Evolutionary conservation across 2,888 invertebrate genomes (phyloP).

Genomic region (Plebejus anna): DNA sequence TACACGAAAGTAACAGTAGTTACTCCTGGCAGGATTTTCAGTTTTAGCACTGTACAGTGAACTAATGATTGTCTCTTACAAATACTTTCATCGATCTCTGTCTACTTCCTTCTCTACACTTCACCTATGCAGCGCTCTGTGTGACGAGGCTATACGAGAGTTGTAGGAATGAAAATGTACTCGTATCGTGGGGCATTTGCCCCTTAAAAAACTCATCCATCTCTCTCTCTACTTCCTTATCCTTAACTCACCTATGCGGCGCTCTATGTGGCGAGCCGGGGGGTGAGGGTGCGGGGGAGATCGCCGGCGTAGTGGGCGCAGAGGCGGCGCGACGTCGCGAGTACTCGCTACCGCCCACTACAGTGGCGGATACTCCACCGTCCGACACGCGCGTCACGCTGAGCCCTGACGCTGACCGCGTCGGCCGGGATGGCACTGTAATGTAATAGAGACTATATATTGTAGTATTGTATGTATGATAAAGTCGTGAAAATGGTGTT

Average conservation of each 20-base stretch:
- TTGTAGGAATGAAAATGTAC: too few species aligned
- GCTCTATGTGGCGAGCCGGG: conserved; percentile 80
- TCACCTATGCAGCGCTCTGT: too few species aligned
- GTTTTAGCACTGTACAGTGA: too few species aligned
- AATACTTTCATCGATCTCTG: too few species aligned
- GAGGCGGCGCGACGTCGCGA: conserved; percentile 82
- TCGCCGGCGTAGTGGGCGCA: conserved; percentile 86
- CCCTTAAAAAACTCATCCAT: too few species aligned
- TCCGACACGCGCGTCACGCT: conserved; percentile 82
- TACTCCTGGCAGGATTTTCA: too few species aligned
- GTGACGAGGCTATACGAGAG: too few species aligned
- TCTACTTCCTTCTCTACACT: too few species aligned
- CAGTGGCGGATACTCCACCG: conserved; percentile 80
- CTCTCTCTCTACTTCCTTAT: background rate
- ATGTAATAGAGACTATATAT: background rate
- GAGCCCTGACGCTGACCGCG: conserved; percentile 85
- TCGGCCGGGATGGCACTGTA: conserved; percentile 84
- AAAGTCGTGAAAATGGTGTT: background rate
- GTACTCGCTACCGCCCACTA: conserved; percentile 79
- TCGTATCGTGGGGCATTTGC: too few species aligned
- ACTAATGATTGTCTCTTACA: too few species aligned
- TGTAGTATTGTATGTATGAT: background rate
- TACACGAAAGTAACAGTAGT: too few species aligned
- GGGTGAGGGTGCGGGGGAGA: conserved; percentile 88
- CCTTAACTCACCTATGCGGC: conserved; percentile 54